These are phyloP conservation scores for Cybosia mesomella DNA, from an alignment of 2,888 invertebrate genomes.

Conservation along the genomic window DNA sequence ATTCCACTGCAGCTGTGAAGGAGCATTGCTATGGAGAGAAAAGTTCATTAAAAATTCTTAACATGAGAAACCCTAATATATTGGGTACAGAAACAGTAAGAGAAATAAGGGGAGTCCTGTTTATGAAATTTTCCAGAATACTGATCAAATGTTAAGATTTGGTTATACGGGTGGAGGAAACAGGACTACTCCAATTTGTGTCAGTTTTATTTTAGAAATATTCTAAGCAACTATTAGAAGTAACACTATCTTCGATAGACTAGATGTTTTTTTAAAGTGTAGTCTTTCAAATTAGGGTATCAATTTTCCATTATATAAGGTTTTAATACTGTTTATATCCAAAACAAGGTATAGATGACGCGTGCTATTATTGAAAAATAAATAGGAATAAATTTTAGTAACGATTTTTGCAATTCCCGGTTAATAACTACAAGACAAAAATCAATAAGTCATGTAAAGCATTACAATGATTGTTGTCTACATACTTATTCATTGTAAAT, in stretches of 20 bases:
- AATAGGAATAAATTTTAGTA: not conserved
- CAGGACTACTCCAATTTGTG: conserved; percentile 42
- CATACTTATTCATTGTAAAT: not conserved
- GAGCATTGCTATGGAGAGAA: conserved; percentile 80
- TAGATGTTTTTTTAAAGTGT: too few species aligned
- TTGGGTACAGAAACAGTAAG: conserved; percentile 71
- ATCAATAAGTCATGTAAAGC: conserved; percentile 40
- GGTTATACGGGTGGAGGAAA: conserved; percentile 41
- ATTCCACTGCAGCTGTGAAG: conserved; percentile 86
- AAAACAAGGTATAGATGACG: conserved; percentile 21
- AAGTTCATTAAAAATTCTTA: conserved; percentile 68
- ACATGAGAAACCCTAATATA: conserved; percentile 53
- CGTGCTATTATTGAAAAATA: not conserved
- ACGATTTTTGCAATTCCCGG: not conserved
- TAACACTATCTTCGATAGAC: not conserved
- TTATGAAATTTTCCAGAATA: conserved; percentile 84
- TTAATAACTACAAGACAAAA: conserved; percentile 24
- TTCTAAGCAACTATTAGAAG: not conserved
- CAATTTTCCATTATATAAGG: not conserved
- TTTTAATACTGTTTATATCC: conserved; percentile 29
- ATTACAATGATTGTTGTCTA: conserved; percentile 23
- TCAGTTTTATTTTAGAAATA: conserved; percentile 25
- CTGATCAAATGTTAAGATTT: conserved; percentile 42
- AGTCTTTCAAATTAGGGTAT: not conserved
- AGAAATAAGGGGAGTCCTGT: conserved; percentile 83